These are phyloP conservation scores for Cladorhizidae sp. DNA, from an alignment of 37 sponge, comb jelly and placozoan genomes.

Conservation along the genomic window DNA sequence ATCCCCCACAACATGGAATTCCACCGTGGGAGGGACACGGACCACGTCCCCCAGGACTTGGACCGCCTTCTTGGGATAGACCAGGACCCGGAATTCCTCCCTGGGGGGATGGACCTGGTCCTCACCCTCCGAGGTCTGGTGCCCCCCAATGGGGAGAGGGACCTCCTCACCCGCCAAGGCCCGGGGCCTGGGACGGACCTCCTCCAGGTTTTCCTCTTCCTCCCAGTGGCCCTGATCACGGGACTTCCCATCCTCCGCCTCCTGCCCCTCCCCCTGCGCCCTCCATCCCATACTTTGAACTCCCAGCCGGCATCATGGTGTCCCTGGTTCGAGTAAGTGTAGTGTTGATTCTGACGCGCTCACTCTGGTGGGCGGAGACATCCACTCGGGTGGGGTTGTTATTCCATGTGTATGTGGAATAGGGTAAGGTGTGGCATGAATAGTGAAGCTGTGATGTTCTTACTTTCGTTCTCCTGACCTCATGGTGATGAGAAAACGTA, in stretches of 20 bases:
- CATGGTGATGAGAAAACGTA: too few species aligned
- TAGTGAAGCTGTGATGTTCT: too few species aligned
- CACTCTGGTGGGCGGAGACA: too few species aligned
- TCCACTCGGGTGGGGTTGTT: too few species aligned
- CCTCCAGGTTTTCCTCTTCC: slow-evolving; percentile 27
- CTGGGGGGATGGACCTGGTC: neutral
- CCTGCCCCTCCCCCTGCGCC: slow-evolving; percentile 51
- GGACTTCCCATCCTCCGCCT: slow-evolving; percentile 27
- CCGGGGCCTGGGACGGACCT: slow-evolving; percentile 1
- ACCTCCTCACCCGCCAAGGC: slow-evolving; percentile 16
- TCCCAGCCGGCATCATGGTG: slow-evolving; percentile 96
- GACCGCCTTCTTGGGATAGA: neutral
- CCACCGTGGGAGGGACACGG: too few species aligned
- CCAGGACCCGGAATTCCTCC: neutral
- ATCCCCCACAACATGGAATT: too few species aligned
- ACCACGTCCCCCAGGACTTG: too few species aligned
- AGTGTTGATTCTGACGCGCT: too few species aligned
- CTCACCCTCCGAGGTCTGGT: neutral
- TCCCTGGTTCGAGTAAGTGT: slow-evolving; percentile 78
- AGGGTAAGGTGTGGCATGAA: too few species aligned
- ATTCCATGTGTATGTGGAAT: too few species aligned
- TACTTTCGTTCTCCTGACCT: too few species aligned
- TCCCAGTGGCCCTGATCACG: neutral
- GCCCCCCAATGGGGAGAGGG: slow-evolving; percentile 6
- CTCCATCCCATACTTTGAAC: slow-evolving; percentile 91